A percentile compares a stretch with the other conserved stretches of the same genome.
Conservation (phyloP, 1,140 invertebrate genomes). For the Diuraphis noxia region DNA sequence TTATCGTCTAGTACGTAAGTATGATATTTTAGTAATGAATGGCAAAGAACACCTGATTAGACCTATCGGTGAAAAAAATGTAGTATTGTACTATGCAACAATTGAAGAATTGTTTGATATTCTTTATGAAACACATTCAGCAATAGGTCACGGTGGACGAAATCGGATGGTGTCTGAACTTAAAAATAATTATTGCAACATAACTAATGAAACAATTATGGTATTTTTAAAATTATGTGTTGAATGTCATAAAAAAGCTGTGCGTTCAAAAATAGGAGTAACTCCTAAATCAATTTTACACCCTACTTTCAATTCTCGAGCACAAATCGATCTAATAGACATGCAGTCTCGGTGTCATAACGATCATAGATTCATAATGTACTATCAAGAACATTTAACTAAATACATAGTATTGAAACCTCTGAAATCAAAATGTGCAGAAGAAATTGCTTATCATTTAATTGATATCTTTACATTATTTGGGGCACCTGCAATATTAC, state of each 20-base stretch:
- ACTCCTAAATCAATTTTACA: constrained; percentile 59
- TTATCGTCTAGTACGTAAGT: constrained; percentile 18
- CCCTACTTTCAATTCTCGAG: constrained; percentile 59
- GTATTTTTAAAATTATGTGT: constrained; percentile 27
- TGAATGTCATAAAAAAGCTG: constrained; percentile 20
- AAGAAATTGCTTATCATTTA: constrained; percentile 29
- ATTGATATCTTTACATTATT: constrained; percentile 11
- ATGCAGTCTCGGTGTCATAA: constrained; percentile 61
- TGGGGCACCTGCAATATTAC: constrained; percentile 49
- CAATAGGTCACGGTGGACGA: constrained; percentile 31
- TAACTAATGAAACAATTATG: constrained; percentile 45
- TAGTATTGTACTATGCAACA: constrained; percentile 8
- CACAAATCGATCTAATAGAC: constrained; percentile 63
- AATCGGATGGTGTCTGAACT: constrained; percentile 26
- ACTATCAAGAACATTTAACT: constrained; percentile 63
- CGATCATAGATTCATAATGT: constrained; percentile 61
- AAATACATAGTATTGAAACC: constrained; percentile 55
- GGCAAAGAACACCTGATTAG: neutral
- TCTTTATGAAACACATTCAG: neutral
- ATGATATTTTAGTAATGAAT: constrained; percentile 14
- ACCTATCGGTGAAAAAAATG: neutral
- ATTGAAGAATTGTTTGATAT: constrained; percentile 36
- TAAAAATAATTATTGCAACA: constrained; percentile 34
- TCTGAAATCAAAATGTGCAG: constrained; percentile 53
- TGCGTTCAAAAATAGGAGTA: constrained; percentile 57